Base-by-base conservation (phyloP, 2,113 vertebrate species). In the Malurus elegans region DNA sequence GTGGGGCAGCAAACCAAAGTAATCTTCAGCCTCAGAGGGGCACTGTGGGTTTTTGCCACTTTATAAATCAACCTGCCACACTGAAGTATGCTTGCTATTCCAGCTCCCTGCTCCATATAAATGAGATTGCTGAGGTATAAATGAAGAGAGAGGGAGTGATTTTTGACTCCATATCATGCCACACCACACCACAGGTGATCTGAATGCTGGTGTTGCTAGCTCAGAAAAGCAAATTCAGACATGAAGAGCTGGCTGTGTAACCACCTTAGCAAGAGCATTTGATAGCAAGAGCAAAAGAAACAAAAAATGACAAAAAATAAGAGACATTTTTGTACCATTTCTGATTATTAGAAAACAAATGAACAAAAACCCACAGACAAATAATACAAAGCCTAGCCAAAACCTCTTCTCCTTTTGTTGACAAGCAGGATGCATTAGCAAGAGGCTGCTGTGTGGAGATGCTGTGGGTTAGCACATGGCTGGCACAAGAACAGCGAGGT, bases 61-160 rank as follows among this genome's bases (percentile, higher is more conserved):
- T 92, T 91, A 87, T 95, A 94, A 96, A 96, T 97, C 96, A 94
- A 60, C 69, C 34, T 51, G 60, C 62, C 74, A 51, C 38, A 23
- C 50, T 28, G 51, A 75, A 62, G 47, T 18, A 76, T 29, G 58
- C 80, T 90, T 87, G 62, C 85, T 88, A 23, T 92, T 95, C 71
- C 85, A 96, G 81, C 64, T 76, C 28, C 85, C 66, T 2, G 9
- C 70, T 72, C 24, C 40, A 15, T 61, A 64, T 38, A 88, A 91
- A 70, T 67, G 79, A 76, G 50, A 92, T 83, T 85, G 45, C 47
- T 83, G 64, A 79, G 36, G 47, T 70, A 65, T 11, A 76, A 79
- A 87, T 82, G 58, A 92, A 80, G 60, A 83, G 73, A 95, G n/a
- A 76, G 18, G 26, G 25, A 62, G 85, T 66, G 71, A 25, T 51